These are phyloP conservation scores for Ommatoiulus sabulosus DNA, from an alignment of 2,888 invertebrate genomes.

Conservation along the genomic window DNA sequence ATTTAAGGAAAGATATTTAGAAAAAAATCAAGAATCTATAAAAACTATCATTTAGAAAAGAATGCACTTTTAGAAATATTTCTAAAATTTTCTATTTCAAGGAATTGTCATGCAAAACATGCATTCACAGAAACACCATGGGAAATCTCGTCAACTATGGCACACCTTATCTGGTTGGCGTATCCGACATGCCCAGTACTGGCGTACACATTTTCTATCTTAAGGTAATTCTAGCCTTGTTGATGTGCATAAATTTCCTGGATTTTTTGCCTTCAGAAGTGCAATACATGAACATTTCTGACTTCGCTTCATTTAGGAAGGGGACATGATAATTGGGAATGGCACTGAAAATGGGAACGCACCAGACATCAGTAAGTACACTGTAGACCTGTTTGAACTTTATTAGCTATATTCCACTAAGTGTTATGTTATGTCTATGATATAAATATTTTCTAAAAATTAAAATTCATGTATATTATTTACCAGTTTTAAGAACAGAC, in stretches of 20 bases:
- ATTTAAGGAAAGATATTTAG: too few species aligned
- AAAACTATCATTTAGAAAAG: too few species aligned
- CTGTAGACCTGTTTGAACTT: too few species aligned
- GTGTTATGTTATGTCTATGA: too few species aligned
- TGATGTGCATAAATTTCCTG: neutral
- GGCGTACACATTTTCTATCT: conserved; percentile 58
- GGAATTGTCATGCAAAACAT: neutral
- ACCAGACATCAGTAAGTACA: conserved; percentile 35
- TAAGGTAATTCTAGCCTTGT: conserved; percentile 52
- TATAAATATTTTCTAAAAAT: too few species aligned
- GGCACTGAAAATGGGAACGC: neutral
- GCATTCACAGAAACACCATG: neutral
- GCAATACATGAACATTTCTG: neutral
- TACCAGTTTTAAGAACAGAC: too few species aligned
- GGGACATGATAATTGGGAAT: neutral
- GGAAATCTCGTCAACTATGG: neutral
- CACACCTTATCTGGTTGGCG: conserved; percentile 27
- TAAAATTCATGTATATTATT: too few species aligned
- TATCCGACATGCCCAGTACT: conserved; percentile 23
- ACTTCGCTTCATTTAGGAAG: neutral
- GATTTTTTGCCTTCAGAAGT: neutral
- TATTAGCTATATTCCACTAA: too few species aligned
- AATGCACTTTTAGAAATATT: too few species aligned
- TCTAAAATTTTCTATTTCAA: neutral
- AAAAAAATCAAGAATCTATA: too few species aligned